Percentiles rank a stretch among this genome's conserved stretches.
Evolutionary conservation across 1,140 invertebrate genomes (phyloP).

Genomic region (Anastrepha obliqua): DNA sequence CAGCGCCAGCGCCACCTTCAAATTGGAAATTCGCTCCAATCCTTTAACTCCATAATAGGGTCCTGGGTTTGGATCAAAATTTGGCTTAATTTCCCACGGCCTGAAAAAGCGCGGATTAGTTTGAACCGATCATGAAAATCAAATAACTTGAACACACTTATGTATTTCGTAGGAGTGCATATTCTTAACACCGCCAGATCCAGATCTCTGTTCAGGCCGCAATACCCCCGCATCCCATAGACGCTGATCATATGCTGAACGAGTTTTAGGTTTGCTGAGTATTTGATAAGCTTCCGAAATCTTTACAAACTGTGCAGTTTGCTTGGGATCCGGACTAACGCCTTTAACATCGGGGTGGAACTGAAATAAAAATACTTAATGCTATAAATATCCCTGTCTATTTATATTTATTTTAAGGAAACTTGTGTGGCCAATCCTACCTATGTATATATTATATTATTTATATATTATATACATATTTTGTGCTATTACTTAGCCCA

Average conservation of each 20-base stretch:
- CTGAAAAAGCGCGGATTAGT: constrained; percentile 59
- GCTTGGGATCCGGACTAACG: constrained; percentile 75
- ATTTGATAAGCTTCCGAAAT: constrained; percentile 81
- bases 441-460: too few relatives aligned
- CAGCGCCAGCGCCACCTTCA: constrained; percentile 76
- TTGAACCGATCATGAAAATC: background rate
- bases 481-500: too few relatives aligned
- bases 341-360: constrained; percentile 80
- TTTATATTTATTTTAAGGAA: background rate
- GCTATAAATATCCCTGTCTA: background rate
- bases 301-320: constrained; percentile 76
- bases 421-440: too few relatives aligned
- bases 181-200: background rate
- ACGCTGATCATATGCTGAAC: constrained; percentile 77
- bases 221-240: constrained; percentile 57
- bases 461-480: too few relatives aligned
- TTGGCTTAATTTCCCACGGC: constrained; percentile 70
- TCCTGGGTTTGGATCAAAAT: constrained; percentile 67
- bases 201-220: background rate
- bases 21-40: constrained; percentile 77
- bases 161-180: background rate
- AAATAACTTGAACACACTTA: background rate
- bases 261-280: constrained; percentile 77
- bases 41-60: constrained; percentile 79
- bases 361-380: constrained; percentile 52